phyloP scores from a whole-genome alignment of 2,113 vertebrate genomes.

The Tetrao urogallus region DNA sequence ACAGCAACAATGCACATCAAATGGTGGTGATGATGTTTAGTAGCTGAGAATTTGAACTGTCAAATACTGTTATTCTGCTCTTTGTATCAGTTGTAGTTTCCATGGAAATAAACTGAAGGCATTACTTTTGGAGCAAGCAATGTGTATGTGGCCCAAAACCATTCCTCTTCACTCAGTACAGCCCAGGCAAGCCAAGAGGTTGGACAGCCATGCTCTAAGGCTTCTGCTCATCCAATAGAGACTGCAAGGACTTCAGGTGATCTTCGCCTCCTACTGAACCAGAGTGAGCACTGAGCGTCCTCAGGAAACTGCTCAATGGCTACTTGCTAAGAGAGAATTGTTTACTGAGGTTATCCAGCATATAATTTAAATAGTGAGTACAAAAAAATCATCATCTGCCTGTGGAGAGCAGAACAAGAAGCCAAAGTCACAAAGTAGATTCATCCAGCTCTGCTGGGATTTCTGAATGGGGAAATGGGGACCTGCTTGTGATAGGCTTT shows the following conservation, averaged over 20 bases:
- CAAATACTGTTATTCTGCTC: no score
- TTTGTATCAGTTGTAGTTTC: no score
- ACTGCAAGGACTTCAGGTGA: not conserved
- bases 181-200: no score
- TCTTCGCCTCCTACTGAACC: not conserved
- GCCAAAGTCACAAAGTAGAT: not conserved
- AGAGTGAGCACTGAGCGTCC: not conserved
- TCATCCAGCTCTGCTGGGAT: not conserved
- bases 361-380: slow-evolving; percentile 4
- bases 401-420: slow-evolving; percentile 1
- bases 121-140: no score
- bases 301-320: not conserved
- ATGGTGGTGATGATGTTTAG: no score
- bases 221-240: not conserved
- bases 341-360: slow-evolving; percentile 23
- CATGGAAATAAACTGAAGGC: no score
- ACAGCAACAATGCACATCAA: no score
- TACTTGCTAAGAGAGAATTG: not conserved
- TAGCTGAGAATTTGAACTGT: no score
- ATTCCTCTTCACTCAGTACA: no score
- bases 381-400: slow-evolving; percentile 39
- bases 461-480: not conserved
- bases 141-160: no score
- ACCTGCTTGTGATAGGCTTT: not conserved
- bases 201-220: not conserved